Conservation (phyloP, 2,888 invertebrate species). For the Masnerella sp. region DNA sequence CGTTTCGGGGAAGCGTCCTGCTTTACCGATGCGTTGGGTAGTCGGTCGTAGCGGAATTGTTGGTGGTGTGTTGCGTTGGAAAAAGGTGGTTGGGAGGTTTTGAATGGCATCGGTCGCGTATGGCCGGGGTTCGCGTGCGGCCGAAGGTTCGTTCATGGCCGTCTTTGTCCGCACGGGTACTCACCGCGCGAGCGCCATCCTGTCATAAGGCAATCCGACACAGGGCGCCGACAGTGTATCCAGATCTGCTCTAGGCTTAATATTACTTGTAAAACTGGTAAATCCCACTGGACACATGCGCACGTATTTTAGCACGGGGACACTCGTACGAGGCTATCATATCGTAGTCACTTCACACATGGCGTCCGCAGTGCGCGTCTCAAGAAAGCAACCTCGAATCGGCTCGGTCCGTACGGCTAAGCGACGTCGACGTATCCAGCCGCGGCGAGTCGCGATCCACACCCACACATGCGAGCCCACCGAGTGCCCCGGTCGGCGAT, state of each 20-base stretch:
- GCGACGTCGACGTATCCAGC: no score
- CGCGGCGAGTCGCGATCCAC: no score
- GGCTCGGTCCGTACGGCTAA: no score
- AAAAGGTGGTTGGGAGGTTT: no score
- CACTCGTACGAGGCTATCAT: constrained; percentile 70
- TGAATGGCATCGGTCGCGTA: constrained; percentile 15
- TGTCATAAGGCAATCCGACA: constrained; percentile 82
- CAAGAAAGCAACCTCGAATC: no score
- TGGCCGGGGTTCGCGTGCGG: constrained; percentile 41
- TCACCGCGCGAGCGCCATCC: constrained; percentile 85
- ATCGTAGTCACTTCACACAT: constrained; percentile 65
- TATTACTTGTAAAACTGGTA: constrained; percentile 73
- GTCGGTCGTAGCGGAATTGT: no score
- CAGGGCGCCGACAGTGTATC: constrained; percentile 80
- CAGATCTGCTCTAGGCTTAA: constrained; percentile 77
- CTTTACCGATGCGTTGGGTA: no score
- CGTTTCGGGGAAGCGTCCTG: no score
- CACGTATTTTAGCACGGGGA: constrained; percentile 67
- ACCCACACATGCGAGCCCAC: no score
- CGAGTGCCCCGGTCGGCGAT: no score
- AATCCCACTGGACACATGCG: constrained; percentile 77
- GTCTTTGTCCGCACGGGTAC: constrained; percentile 67
- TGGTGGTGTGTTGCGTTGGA: no score
- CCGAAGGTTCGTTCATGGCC: constrained; percentile 54
- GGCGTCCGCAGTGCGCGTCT: constrained; percentile 61